Base-by-base conservation (phyloP, 2,113 vertebrate genomes). In the Murina feae region DNA sequence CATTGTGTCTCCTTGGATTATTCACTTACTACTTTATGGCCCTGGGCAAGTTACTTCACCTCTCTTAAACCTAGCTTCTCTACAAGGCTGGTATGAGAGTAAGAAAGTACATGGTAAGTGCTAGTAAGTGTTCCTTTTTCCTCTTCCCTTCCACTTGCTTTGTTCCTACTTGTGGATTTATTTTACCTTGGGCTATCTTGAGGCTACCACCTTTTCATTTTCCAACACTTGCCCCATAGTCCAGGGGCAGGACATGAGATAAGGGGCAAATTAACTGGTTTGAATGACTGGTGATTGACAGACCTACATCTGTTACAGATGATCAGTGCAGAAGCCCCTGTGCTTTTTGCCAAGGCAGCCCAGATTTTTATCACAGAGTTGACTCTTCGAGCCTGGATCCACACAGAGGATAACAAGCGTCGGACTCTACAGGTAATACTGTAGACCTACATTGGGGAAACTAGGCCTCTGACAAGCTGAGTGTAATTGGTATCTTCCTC, bases 331-430 rank as follows among this genome's bases (percentile, higher is more conserved):
- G 99, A 99, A 97, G 99, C 99, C 30, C 99, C 99, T 0, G 99
- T 99, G 95, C 97, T 99, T 44, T 99, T 99, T 65, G 99, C 99
- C 93, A 99, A 99, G 97, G 99, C 99, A 16, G 99, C 99, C 96
- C 99, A 99, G 98, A 99, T 99, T 96, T 99, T 99, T 98, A 99
- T 99, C 97, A 99, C 99, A 1, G 99, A 99, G 96, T 97, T 99
- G 96, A 99, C 99, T 1, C 97, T 99, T 82, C 98, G 99, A 93
- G 99, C 99, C 0, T 99, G 99, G 99, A 99, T 99, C 96, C 99
- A 99, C 98, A 99, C 99, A 0, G 99, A 99, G 95, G 99, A 99
- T 97, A 99, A 99, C 98, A 99, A 99, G 96, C 98, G 99, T 16
- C 99, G 99, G 93, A 99, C 99, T 7, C 98, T 99, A 96, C 99